Conservation (phyloP, 2,113 vertebrate species). For the Baryphthengus martii region DNA sequence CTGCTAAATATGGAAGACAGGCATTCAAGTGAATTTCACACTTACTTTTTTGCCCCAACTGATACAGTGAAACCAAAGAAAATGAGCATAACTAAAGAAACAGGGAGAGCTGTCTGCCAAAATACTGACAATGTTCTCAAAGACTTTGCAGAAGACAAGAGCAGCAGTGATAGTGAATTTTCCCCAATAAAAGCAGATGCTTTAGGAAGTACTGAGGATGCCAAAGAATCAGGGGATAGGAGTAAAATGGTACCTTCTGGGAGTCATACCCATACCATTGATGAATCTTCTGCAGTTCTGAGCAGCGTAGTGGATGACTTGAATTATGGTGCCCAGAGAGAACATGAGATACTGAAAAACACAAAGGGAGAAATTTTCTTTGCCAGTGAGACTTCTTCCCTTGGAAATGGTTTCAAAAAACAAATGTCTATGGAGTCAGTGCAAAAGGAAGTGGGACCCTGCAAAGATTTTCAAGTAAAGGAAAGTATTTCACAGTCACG, state of each 20-base stretch:
- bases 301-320: not conserved
- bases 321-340: not conserved
- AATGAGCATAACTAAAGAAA: not conserved
- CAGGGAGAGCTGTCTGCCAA: not conserved
- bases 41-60: not conserved
- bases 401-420: slow-evolving; percentile 18
- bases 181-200: not conserved
- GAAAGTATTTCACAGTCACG: not conserved
- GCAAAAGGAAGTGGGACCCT: not conserved
- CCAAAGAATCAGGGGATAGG: not conserved
- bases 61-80: not conserved
- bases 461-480: not conserved
- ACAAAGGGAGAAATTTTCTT: not conserved
- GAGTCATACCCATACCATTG: not conserved
- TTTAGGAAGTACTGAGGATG: not conserved
- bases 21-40: not conserved
- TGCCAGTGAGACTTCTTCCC: not conserved
- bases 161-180: not conserved
- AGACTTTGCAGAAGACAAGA: not conserved
- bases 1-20: not conserved
- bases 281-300: not conserved
- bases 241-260: not conserved
- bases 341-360: not conserved
- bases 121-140: not conserved
- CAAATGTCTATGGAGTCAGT: not conserved